Base-by-base conservation (phyloP, 2,797 vertebrate genomes). In the Oryzias dopingdopingensis region DNA sequence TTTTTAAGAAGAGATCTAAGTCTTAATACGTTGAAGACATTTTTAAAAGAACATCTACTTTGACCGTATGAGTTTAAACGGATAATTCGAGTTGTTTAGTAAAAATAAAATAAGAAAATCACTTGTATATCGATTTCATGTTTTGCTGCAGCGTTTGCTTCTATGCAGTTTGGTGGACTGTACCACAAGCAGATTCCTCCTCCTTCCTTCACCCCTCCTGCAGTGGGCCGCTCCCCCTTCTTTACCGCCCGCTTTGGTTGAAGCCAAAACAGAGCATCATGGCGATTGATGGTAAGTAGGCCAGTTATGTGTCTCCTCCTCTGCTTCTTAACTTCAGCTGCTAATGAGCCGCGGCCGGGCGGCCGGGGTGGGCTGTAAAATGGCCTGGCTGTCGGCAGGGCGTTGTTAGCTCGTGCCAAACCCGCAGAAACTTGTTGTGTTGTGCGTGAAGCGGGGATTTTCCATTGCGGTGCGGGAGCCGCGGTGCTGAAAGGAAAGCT, bases 211-310 rank as follows among this genome's bases (percentile, higher is more conserved):
- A 12, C 40, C 43, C 56, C 26, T 12, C 32, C 32, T 13, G 16
- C 59, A 76, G 65, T 83, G 82, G 76, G 32, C 77, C 63, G 72
- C 80, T 84, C 90, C 88, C 81, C 73, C 74, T 86, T 72, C 61
- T 72, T 86, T 82, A 73, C 80, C 81, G 69, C 60, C 65, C 54
- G 52, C 74, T 56, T 70, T 59, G 74, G 89, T 91, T 91, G 88
- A 87, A 91, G 86, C 94, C 92, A 79, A 86, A 91, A 86, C 88
- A 93, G 92, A 93, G 81, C 91, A 95, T 94, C 94, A 96, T 96
- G 95, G 95, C 95, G 95, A 94, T 95, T 90, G 95, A 97, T 89
- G 95, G 95, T 96, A 91, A 95, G 95, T 93, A 92, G 93, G 92
- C 92, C 90, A 90, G 88, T 91, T 89, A 88, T 81, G 76, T 70